Evolutionary conservation across 1,140 invertebrate genomes (phyloP).

Genomic region (Dendroctonus ponderosae): DNA sequence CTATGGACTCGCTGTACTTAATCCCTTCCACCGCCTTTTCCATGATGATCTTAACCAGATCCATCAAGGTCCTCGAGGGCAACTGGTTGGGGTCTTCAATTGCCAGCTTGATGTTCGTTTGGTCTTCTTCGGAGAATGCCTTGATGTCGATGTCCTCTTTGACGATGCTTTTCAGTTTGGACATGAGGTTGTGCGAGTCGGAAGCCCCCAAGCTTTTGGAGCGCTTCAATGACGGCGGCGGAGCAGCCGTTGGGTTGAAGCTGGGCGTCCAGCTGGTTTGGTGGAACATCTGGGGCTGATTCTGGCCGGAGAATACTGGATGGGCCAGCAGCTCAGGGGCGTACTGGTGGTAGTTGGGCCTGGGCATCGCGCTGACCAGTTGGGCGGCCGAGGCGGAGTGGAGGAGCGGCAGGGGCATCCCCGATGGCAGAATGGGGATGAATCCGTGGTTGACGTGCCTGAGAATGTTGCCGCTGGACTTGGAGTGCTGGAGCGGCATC

Average conservation of each 20-base stretch:
- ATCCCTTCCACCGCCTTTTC: conserved; percentile 75
- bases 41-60: conserved; percentile 77
- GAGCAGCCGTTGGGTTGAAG: conserved; percentile 29
- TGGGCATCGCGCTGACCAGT: conserved; percentile 45
- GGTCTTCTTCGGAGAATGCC: conserved; percentile 69
- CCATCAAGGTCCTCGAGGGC: conserved; percentile 76
- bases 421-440: conserved; percentile 46
- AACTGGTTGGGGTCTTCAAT: conserved; percentile 79
- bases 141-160: conserved; percentile 71
- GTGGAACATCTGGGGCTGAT: conserved; percentile 38
- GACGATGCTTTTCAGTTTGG: conserved; percentile 57
- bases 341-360: conserved; percentile 51
- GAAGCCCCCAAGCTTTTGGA: conserved; percentile 78
- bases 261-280: conserved; percentile 35
- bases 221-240: conserved; percentile 61
- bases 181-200: conserved; percentile 56
- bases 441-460: conserved; percentile 48
- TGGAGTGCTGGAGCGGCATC: conserved; percentile 58
- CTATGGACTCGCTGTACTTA: conserved; percentile 73
- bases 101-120: conserved; percentile 68
- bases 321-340: conserved; percentile 38
- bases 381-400: conserved; percentile 51
- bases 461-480: conserved; percentile 63
- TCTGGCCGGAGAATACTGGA: conserved; percentile 39
- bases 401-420: conserved; percentile 48